A percentile compares a stretch with the other conserved stretches of the same genome.
phyloP scores from a whole-genome alignment of 2,113 vertebrate genomes.

The Salminus brasiliensis region DNA sequence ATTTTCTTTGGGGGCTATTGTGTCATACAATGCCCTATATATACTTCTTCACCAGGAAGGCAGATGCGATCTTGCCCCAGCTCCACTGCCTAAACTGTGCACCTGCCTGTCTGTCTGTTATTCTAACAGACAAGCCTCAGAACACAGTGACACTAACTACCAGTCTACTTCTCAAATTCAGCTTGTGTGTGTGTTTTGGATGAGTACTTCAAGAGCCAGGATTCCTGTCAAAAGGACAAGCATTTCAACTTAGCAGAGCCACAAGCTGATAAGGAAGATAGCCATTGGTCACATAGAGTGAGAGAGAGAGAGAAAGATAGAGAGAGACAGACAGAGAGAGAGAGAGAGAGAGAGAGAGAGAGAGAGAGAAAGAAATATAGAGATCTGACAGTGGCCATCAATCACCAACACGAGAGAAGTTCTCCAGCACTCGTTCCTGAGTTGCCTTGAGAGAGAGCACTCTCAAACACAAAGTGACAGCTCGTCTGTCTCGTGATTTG shows the following conservation, averaged over 20 bases:
- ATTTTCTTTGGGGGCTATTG: too few relatives aligned
- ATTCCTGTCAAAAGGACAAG: constrained; percentile 42
- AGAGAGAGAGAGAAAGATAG: not conserved
- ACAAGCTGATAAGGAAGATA: constrained; percentile 27
- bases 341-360: not conserved
- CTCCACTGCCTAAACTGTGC: constrained; percentile 3
- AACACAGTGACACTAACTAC: constrained; percentile 36
- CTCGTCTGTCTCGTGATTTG: constrained; percentile 45
- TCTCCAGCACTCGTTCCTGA: not conserved
- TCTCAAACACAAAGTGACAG: constrained; percentile 49
- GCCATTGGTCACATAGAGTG: constrained; percentile 5
- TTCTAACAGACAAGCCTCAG: constrained; percentile 26
- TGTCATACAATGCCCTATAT: too few relatives aligned
- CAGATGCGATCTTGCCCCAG: constrained; percentile 3
- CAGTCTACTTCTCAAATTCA: constrained; percentile 10
- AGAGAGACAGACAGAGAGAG: too few relatives aligned
- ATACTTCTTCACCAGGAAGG: not conserved
- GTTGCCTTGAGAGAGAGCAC: constrained; percentile 4
- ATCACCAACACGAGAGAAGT: constrained; percentile 25
- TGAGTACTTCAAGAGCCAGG: not conserved
- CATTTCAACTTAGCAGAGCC: constrained; percentile 29
- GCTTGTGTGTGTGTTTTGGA: constrained; percentile 1
- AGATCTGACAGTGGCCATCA: constrained; percentile 43
- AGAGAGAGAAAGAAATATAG: constrained; percentile 30
- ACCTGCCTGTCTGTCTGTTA: constrained; percentile 20